Percentiles rank a stretch among this genome's conserved stretches.
Evolutionary conservation across 2,888 invertebrate genomes (phyloP).

Genomic region (Volucella inflata): DNA sequence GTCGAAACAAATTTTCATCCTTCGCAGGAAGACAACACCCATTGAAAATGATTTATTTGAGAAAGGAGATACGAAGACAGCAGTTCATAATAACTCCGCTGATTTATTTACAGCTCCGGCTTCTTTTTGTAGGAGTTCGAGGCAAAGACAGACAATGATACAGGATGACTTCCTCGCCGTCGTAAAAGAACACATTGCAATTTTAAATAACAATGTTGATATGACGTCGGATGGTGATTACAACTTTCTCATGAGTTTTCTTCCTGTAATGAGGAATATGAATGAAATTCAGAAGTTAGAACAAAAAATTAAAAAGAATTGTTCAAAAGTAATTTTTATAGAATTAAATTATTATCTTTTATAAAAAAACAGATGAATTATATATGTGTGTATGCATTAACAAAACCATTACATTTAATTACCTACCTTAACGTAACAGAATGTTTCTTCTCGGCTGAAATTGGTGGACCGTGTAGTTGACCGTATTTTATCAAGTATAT

Average conservation of each 20-base stretch:
- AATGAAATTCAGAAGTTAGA: slow-evolving; percentile 79
- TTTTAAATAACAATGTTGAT: neutral
- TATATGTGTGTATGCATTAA: too few species aligned
- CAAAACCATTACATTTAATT: too few species aligned
- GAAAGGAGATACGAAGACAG: too few species aligned
- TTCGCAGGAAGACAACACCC: neutral
- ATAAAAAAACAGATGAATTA: too few species aligned
- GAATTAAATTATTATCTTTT: too few species aligned
- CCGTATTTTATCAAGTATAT: too few species aligned
- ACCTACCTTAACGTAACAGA: too few species aligned
- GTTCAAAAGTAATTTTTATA: too few species aligned
- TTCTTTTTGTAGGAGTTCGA: neutral
- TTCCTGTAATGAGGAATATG: slow-evolving; percentile 82
- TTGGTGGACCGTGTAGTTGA: too few species aligned
- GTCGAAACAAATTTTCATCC: neutral
- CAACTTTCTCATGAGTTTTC: slow-evolving; percentile 80
- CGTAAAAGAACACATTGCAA: neutral
- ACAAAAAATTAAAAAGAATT: too few species aligned
- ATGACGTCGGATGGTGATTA: slow-evolving; percentile 79
- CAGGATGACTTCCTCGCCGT: slow-evolving; percentile 4
- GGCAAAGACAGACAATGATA: slow-evolving; percentile 13
- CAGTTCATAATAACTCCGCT: slow-evolving; percentile 2
- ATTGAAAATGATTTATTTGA: neutral
- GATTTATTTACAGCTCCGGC: neutral
- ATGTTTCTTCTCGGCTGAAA: too few species aligned